These are phyloP conservation scores for Mus caroli DNA, from an alignment of 2,797 vertebrate genomes.

Conservation along the genomic window DNA sequence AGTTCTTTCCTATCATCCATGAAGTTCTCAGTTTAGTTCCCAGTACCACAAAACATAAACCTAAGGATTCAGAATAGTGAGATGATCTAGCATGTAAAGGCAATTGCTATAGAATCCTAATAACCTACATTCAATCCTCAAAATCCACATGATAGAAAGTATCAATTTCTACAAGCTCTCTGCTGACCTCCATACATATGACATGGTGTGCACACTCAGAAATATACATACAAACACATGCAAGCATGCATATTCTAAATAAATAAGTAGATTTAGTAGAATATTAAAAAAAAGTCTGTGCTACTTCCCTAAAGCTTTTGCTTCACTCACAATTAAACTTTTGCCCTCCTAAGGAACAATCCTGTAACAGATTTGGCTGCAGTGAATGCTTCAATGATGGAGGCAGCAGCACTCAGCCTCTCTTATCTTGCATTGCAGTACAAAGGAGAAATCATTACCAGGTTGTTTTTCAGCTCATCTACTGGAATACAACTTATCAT, in stretches of 20 bases:
- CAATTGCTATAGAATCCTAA: not conserved
- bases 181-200: too few relatives aligned
- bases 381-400: not conserved
- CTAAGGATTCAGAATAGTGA: not conserved
- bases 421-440: not conserved
- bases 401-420: not conserved
- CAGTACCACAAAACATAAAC: not conserved
- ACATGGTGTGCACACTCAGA: not conserved
- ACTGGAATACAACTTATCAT: conserved; percentile 37
- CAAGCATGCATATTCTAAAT: not conserved
- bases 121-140: not conserved
- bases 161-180: not conserved
- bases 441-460: conserved; percentile 19
- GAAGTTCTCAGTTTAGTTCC: not conserved
- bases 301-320: not conserved
- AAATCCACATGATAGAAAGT: not conserved
- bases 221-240: too few relatives aligned
- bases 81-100: not conserved
- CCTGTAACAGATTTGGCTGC: not conserved
- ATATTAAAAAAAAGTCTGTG: not conserved
- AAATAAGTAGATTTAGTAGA: not conserved
- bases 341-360: not conserved
- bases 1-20: not conserved
- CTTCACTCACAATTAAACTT: not conserved
- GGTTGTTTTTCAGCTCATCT: conserved; percentile 62